These are phyloP conservation scores for Toxotes jaculatrix DNA, from an alignment of 2,113 vertebrate genomes.

Conservation along the genomic window DNA sequence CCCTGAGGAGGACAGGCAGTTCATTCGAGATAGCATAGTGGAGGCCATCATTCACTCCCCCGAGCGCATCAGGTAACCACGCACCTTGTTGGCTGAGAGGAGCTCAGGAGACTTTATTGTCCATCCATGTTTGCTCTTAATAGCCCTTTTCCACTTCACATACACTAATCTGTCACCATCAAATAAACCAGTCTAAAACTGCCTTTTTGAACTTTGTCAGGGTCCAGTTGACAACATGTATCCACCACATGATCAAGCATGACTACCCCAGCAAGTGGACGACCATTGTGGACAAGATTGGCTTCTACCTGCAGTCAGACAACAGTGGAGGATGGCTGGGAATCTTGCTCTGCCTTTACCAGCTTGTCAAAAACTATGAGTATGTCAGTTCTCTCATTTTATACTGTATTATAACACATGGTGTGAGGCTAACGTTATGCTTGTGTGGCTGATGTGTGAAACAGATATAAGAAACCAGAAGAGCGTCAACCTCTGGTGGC, in stretches of 20 bases:
- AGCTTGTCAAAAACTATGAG: slow-evolving; percentile 99
- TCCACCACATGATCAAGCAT: slow-evolving; percentile 99
- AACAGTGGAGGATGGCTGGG: slow-evolving; percentile 96
- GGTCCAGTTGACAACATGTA: slow-evolving; percentile 98
- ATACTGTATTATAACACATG: not conserved
- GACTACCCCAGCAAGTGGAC: slow-evolving; percentile 98
- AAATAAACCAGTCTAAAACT: slow-evolving; percentile 40
- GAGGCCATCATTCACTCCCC: slow-evolving; percentile 99
- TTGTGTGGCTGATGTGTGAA: slow-evolving; percentile 19
- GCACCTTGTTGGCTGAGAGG: not conserved
- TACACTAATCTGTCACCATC: not conserved
- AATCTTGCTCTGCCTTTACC: slow-evolving; percentile 98
- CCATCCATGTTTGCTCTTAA: not conserved
- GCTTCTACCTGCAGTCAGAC: slow-evolving; percentile 97
- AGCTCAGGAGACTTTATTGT: not conserved
- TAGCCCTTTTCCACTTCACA: not conserved
- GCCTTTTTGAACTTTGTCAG: slow-evolving; percentile 69
- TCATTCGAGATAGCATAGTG: slow-evolving; percentile 97
- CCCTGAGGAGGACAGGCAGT: slow-evolving; percentile 95
- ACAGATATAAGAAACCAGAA: slow-evolving; percentile 98
- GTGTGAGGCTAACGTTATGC: not conserved
- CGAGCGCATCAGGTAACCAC: slow-evolving; percentile 94
- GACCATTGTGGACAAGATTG: slow-evolving; percentile 97
- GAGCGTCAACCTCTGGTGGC: slow-evolving; percentile 95
- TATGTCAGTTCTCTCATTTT: slow-evolving; percentile 77